A percentile compares a stretch with the other conserved stretches of the same genome.
Evolutionary conservation across 2,113 vertebrate genomes (phyloP).

Genomic region (Abramis brama): DNA sequence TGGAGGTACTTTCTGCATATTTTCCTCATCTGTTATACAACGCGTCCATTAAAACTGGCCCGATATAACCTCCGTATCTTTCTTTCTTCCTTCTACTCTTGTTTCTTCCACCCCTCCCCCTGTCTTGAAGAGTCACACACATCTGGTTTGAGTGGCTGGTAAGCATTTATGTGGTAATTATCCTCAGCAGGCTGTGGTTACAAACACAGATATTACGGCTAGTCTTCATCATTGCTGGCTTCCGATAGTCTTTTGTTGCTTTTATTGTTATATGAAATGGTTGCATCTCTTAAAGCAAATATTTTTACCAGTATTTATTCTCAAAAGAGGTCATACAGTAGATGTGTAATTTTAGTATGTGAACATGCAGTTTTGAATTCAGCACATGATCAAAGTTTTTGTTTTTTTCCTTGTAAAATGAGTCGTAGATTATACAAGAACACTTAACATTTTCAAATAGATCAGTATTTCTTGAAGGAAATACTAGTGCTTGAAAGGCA

Average conservation of each 20-base stretch:
- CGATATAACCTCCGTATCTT: not conserved
- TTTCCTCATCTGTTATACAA: conserved; percentile 1
- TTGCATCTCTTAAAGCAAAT: not conserved
- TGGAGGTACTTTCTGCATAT: conserved; percentile 2
- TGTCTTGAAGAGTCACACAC: conserved; percentile 10
- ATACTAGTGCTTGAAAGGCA: not conserved
- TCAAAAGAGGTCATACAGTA: not conserved
- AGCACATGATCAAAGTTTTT: not conserved
- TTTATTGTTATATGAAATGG: not conserved
- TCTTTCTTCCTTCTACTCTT: not conserved
- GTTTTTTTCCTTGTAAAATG: not conserved
- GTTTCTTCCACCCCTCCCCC: not conserved
- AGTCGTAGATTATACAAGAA: not conserved
- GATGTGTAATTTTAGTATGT: not conserved
- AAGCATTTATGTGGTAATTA: conserved; percentile 40
- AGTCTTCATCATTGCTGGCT: not conserved
- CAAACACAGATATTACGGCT: conserved; percentile 19
- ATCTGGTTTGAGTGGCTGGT: conserved; percentile 42
- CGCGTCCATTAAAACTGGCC: not conserved
- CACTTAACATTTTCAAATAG: not conserved
- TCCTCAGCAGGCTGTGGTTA: not conserved
- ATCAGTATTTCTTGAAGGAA: not conserved
- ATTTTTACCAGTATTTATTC: not conserved
- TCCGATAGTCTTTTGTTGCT: not conserved
- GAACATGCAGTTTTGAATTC: not conserved